Conservation (phyloP, 1,140 invertebrate genomes). For the Bombus waltoni region DNA sequence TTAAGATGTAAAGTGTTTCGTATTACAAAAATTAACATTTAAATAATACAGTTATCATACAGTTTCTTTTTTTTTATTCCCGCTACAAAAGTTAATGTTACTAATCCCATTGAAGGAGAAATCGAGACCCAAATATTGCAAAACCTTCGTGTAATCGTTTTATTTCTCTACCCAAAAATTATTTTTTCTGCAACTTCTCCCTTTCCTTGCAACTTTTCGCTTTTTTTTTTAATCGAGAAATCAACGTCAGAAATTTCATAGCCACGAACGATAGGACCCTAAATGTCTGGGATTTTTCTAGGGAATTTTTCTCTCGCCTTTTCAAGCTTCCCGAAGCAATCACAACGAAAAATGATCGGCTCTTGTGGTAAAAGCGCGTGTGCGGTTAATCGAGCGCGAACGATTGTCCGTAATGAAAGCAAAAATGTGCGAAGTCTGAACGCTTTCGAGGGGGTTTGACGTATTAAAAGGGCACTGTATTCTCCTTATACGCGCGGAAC, state of each 20-base stretch:
- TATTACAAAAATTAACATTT: background rate
- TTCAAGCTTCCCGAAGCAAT: background rate
- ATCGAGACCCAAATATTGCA: background rate
- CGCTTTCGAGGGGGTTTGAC: background rate
- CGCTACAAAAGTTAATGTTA: no score
- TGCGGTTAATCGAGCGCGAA: conserved; percentile 15
- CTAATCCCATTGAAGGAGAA: no score
- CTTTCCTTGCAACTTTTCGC: background rate
- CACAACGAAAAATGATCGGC: background rate
- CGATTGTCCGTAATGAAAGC: conserved; percentile 4
- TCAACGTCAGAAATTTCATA: background rate
- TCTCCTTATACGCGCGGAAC: conserved; percentile 30
- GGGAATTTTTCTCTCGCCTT: background rate
- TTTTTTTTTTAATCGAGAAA: background rate
- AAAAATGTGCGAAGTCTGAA: background rate
- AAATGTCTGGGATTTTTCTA: background rate
- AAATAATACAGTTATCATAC: background rate
- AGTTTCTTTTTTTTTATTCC: no score
- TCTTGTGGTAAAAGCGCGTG: background rate
- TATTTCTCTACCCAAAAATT: background rate
- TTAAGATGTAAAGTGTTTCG: background rate
- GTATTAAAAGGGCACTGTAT: conserved; percentile 42
- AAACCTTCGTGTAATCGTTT: background rate
- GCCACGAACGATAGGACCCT: background rate
- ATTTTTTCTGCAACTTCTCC: background rate